Base-by-base conservation (phyloP, 2,888 invertebrate genomes). In the Pharmacophagus antenor region DNA sequence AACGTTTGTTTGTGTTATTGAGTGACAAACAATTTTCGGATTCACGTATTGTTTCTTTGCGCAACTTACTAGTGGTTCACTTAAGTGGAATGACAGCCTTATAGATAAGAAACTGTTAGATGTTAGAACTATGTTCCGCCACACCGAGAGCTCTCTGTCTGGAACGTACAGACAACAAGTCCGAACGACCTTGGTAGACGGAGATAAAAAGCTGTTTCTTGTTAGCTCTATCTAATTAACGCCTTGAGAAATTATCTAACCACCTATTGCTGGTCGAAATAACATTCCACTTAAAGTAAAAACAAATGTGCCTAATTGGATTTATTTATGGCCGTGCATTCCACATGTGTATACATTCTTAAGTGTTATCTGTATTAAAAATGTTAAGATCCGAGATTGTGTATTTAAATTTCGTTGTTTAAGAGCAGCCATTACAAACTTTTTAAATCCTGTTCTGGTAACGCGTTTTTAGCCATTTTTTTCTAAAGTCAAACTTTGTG, bases 131-230 rank as follows among this genome's bases (percentile, higher is more conserved):
- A 56, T 53, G 61, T 56, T 61, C 56, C 42, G 42, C 52, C 47
- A 47, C 46, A 56, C 56, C 18, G 48, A 42, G 51, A 52, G 52
- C 51, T 47, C 18, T 51, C 52, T 27, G 61, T 56, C 60, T 52
- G 53, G 41, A 48, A 48, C 58, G 56, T 20, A 47, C 47, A 37
- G 56, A 61, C 61, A 42, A 56, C 56, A 27, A 56, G 54, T 56
- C 41, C 41, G 56, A 52, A 52, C 44, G 61, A 61, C 61, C 61
- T 61, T 61, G 61, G 51, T 17, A 56, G 56, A 51, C 52, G 51
- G 52, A 52, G 61, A 61, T 61, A 61, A 61, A 56, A 61, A 56
- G 61, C 61, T 56, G 61, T 61, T 61, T 56, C 61, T 56, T 61
- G 61, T 56, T 52, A 56, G 48, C 52, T 61, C 56, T 56, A 53